Conservation (phyloP, 1,140 invertebrate genomes). For the Phortica variegata region DNA sequence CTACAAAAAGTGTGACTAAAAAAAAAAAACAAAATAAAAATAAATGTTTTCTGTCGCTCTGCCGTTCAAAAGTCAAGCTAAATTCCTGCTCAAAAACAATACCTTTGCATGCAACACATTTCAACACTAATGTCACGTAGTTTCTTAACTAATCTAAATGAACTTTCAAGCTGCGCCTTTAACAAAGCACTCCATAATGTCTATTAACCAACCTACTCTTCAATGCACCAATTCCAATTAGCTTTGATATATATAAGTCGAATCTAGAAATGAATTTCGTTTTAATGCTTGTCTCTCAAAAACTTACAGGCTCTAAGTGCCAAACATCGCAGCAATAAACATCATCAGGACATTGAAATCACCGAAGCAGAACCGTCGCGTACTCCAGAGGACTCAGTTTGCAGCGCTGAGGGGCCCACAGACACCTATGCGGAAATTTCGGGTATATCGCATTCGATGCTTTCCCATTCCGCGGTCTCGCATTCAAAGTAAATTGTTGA, state of each 20-base stretch:
- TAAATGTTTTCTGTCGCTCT: too few relatives aligned
- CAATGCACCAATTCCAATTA: too few relatives aligned
- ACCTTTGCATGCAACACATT: not conserved
- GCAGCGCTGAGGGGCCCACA: slow-evolving; percentile 71
- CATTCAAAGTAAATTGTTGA: slow-evolving; percentile 38
- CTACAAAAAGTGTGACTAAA: too few relatives aligned
- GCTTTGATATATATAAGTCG: too few relatives aligned
- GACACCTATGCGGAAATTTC: slow-evolving; percentile 56
- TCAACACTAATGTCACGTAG: too few relatives aligned
- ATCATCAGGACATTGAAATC: slow-evolving; percentile 60
- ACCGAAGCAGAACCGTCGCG: slow-evolving; percentile 70
- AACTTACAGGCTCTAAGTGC: slow-evolving; percentile 64
- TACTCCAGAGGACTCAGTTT: slow-evolving; percentile 70
- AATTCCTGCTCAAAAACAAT: too few relatives aligned
- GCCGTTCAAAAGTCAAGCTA: too few relatives aligned
- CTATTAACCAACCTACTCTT: too few relatives aligned
- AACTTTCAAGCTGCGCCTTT: too few relatives aligned
- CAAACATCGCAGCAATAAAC: slow-evolving; percentile 61
- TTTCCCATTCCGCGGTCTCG: slow-evolving; percentile 52
- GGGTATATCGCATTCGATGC: slow-evolving; percentile 54
- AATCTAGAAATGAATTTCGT: too few relatives aligned
- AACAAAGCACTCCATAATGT: slow-evolving; percentile 20
- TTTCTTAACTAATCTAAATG: too few relatives aligned
- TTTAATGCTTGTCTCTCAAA: slow-evolving; percentile 1
- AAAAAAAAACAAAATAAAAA: too few relatives aligned